These are phyloP conservation scores for Atrichornis clamosus DNA, from an alignment of 2,113 vertebrate species.

Conservation along the genomic window DNA sequence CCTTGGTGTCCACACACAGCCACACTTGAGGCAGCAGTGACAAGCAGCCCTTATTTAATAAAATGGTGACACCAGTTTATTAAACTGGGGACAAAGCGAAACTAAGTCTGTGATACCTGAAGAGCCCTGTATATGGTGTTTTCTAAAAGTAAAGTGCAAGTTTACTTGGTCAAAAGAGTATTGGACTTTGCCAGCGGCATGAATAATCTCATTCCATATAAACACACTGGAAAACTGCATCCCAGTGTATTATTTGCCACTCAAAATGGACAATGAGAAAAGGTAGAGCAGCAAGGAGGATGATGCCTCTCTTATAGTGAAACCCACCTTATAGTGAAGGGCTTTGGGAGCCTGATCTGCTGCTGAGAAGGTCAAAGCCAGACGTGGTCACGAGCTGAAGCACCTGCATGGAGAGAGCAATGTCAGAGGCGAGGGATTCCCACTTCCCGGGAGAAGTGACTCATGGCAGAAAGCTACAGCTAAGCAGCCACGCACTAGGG, in stretches of 20 bases:
- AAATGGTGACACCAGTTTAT: not conserved
- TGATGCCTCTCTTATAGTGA: not conserved
- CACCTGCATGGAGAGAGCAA: not conserved
- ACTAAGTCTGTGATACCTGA: not conserved
- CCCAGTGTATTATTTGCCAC: not conserved
- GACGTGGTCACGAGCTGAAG: rapidly evolving
- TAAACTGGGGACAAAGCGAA: not conserved
- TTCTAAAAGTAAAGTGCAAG: not conserved
- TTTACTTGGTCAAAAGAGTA: not conserved
- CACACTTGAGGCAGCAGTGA: not conserved
- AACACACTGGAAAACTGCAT: not conserved
- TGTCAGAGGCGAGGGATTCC: not conserved
- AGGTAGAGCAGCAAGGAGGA: not conserved
- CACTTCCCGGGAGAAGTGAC: not conserved
- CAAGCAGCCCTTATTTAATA: not conserved
- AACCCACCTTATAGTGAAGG: not conserved
- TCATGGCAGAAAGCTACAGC: not conserved
- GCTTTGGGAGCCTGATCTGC: not conserved
- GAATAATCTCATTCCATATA: not conserved
- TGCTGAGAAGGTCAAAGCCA: not conserved
- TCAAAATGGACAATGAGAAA: not conserved
- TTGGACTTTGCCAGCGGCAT: not conserved
- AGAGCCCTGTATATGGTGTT: not conserved
- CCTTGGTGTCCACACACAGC: not conserved
- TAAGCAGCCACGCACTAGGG: not conserved